phyloP scores from a whole-genome alignment of 2,797 vertebrate species.

The Oreonectes daqikongensis region DNA sequence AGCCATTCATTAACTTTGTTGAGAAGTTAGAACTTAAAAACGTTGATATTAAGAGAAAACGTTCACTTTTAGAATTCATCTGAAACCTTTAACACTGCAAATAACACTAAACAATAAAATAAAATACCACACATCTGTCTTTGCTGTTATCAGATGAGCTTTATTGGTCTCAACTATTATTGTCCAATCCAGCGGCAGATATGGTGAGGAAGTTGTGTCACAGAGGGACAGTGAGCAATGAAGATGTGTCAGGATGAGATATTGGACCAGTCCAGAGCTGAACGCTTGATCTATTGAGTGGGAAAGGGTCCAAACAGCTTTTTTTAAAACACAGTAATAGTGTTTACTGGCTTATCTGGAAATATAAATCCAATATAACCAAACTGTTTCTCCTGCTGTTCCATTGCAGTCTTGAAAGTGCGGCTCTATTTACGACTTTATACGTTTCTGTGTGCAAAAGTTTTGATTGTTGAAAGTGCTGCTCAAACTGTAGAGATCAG shows the following conservation, averaged over 20 bases:
- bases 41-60: not conserved
- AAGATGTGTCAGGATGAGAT: conserved; percentile 59
- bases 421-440: not conserved
- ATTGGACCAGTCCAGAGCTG: conserved; percentile 66
- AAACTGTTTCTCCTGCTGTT: not conserved
- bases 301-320: conserved; percentile 61
- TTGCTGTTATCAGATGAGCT: conserved; percentile 55
- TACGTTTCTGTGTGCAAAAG: not conserved
- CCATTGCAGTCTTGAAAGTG: not conserved
- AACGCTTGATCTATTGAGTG: conserved; percentile 67
- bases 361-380: conserved; percentile 20
- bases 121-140: conserved; percentile 43
- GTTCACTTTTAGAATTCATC: conserved; percentile 29
- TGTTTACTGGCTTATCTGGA: conserved; percentile 48
- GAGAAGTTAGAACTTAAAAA: not conserved
- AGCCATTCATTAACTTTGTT: too few relatives aligned
- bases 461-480: too few relatives aligned
- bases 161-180: conserved; percentile 44
- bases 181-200: conserved; percentile 40
- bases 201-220: conserved; percentile 45
- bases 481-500: not conserved
- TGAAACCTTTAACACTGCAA: conserved; percentile 10
- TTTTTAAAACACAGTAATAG: conserved; percentile 63
- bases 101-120: conserved; percentile 43
- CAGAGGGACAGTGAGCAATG: conserved; percentile 36